These are phyloP conservation scores for Drosophila teissieri DNA, from an alignment of 1,140 invertebrate genomes.

Conservation along the genomic window DNA sequence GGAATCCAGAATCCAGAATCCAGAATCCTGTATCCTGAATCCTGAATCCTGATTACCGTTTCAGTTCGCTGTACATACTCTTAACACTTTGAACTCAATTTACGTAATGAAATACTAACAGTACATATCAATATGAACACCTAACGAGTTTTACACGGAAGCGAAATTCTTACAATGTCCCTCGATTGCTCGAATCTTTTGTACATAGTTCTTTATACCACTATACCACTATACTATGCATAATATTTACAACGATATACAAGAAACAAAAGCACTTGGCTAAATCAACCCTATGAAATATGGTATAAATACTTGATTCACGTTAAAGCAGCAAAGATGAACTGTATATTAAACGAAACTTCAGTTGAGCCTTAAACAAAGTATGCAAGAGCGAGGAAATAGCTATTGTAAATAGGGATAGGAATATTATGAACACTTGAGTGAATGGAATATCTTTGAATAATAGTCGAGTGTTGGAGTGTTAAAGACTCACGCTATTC, in stretches of 20 bases:
- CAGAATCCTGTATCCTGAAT: not conserved
- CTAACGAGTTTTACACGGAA: slow-evolving; percentile 70
- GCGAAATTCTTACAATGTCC: slow-evolving; percentile 25
- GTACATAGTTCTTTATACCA: slow-evolving; percentile 73
- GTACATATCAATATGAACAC: slow-evolving; percentile 81
- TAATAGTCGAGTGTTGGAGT: slow-evolving; percentile 55
- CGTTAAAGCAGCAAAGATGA: slow-evolving; percentile 10
- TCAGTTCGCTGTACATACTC: slow-evolving; percentile 43
- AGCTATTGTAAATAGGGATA: slow-evolving; percentile 59
- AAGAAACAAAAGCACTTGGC: slow-evolving; percentile 12
- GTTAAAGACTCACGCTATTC: slow-evolving; percentile 23
- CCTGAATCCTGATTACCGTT: slow-evolving; percentile 3
- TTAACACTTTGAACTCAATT: slow-evolving; percentile 40
- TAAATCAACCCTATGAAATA: slow-evolving; percentile 7
- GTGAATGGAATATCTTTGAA: slow-evolving; percentile 51
- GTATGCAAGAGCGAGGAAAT: slow-evolving; percentile 41
- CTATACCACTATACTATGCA: slow-evolving; percentile 56
- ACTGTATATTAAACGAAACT: slow-evolving; percentile 60
- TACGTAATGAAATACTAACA: slow-evolving; percentile 70
- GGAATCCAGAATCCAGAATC: not conserved
- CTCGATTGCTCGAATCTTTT: slow-evolving; percentile 60
- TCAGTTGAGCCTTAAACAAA: slow-evolving; percentile 64
- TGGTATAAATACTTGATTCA: slow-evolving; percentile 14
- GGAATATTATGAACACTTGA: slow-evolving; percentile 12
- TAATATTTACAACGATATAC: slow-evolving; percentile 59